These are phyloP conservation scores for Potamilus streckersoni DNA, from an alignment of 1,140 invertebrate species.

Conservation along the genomic window DNA sequence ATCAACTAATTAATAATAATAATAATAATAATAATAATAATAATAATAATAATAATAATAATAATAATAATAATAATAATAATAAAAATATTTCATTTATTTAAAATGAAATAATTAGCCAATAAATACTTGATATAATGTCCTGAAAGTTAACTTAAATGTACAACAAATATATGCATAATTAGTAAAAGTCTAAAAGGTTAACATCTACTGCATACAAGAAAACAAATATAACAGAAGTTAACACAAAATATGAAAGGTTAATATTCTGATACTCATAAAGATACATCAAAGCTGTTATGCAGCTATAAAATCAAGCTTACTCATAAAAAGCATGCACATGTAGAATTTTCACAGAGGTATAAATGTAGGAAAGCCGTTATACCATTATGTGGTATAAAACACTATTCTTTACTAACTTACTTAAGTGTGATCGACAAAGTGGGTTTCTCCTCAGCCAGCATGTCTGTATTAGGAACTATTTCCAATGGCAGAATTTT, in stretches of 20 bases:
- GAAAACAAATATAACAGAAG: no score
- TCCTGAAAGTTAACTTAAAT: no score
- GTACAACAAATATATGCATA: no score
- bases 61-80: not conserved
- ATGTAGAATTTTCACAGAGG: not conserved
- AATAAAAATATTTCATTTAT: no score
- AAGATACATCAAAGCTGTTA: not conserved
- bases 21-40: no score
- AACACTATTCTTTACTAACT: not conserved
- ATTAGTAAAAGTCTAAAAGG: no score
- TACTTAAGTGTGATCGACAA: conserved; percentile 11
- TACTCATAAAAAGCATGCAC: not conserved
- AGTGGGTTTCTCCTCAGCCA: conserved; percentile 31
- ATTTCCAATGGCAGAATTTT: conserved; percentile 25
- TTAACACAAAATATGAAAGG: no score
- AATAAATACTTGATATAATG: no score
- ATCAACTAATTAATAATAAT: no score
- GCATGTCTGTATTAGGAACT: conserved; percentile 33
- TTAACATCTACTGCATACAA: not conserved
- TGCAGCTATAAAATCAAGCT: not conserved
- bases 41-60: not conserved
- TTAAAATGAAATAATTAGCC: no score
- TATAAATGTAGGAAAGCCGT: not conserved
- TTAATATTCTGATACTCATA: not conserved
- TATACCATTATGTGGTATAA: not conserved